Evolutionary conservation across 2,888 invertebrate species (phyloP).

Genomic region (Pseudeuparius sepicola): DNA sequence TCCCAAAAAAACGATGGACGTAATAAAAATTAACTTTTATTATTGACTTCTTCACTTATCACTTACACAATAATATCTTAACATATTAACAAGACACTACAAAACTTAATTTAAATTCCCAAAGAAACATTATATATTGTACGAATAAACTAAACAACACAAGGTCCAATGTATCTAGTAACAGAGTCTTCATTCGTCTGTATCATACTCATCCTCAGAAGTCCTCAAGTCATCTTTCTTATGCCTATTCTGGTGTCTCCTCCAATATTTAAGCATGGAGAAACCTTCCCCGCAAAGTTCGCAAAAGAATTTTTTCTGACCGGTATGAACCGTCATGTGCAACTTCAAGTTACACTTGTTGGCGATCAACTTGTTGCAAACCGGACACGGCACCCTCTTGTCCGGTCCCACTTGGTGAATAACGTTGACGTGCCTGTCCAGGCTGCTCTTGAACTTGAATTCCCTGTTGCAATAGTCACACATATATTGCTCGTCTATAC

Average conservation of each 20-base stretch:
- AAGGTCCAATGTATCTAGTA: too few relatives aligned
- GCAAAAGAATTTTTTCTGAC: constrained; percentile 30
- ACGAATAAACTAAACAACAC: too few relatives aligned
- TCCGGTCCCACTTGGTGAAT: constrained; percentile 31
- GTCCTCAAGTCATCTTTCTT: too few relatives aligned
- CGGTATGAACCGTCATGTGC: constrained; percentile 33
- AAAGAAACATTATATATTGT: too few relatives aligned
- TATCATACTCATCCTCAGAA: too few relatives aligned
- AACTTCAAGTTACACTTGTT: constrained; percentile 32
- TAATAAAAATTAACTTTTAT: too few relatives aligned
- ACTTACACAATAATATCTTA: too few relatives aligned
- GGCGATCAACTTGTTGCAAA: constrained; percentile 30
- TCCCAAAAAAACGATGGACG: too few relatives aligned
- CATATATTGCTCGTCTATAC: constrained; percentile 26
- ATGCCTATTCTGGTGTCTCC: constrained; percentile 24
- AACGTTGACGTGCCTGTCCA: constrained; percentile 31
- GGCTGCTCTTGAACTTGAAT: constrained; percentile 32
- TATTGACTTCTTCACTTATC: too few relatives aligned
- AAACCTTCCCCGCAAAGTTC: constrained; percentile 31
- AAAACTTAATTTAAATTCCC: too few relatives aligned
- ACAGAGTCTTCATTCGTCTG: too few relatives aligned
- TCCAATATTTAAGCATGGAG: constrained; percentile 27
- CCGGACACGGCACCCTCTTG: constrained; percentile 27
- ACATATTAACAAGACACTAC: too few relatives aligned
- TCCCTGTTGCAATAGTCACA: constrained; percentile 30